Percentiles rank a stretch among this genome's conserved stretches.
Conservation (phyloP, 37 sponge, comb jelly and placozoan species). For the Dysidea cf. avara region DNA sequence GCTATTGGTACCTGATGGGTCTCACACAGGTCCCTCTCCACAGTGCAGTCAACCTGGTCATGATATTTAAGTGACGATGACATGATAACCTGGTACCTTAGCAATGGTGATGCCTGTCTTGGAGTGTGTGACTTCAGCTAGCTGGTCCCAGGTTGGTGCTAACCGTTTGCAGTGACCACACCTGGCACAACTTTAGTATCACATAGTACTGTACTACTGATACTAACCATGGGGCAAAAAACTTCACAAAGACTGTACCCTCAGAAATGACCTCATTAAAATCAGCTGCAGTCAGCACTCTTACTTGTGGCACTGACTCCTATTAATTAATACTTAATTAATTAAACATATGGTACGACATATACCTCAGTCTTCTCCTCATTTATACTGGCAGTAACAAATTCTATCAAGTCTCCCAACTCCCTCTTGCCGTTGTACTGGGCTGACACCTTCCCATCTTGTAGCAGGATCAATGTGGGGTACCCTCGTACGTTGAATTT, state of each 20-base stretch:
- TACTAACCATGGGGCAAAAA: no score
- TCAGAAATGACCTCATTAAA: constrained; percentile 2
- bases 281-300: constrained; percentile 15
- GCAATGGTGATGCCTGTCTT: neutral
- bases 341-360: no score
- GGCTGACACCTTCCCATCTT: neutral
- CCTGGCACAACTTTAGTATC: no score
- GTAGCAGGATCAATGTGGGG: constrained; percentile 9
- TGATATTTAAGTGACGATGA: neutral
- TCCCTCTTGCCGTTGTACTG: neutral
- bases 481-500: constrained; percentile 4
- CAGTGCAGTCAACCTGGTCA: constrained; percentile 55
- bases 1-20: neutral
- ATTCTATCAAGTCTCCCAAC: neutral
- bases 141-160: constrained; percentile 46
- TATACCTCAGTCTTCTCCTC: no score
- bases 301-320: neutral
- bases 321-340: no score
- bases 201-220: no score
- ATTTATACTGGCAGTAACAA: constrained; percentile 2
- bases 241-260: no score
- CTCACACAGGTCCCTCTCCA: constrained; percentile 21
- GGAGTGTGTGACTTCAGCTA: constrained; percentile 21
- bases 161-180: constrained; percentile 51
- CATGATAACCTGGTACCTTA: constrained; percentile 8